Conservation (phyloP, 2,888 invertebrate species). For the Polyommatus iphigenia region DNA sequence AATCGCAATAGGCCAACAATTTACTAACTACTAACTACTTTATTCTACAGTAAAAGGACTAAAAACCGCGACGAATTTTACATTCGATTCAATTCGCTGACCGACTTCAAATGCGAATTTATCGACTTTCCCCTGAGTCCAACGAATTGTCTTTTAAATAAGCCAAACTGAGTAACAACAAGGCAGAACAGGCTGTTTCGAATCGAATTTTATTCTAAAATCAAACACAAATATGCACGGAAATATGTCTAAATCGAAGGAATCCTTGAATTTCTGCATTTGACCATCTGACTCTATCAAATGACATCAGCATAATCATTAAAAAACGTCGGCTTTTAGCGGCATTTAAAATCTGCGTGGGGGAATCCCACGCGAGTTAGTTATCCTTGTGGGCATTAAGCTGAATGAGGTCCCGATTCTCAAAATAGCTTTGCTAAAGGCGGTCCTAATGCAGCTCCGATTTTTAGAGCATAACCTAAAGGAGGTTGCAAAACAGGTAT, state of each 20-base stretch:
- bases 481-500: neutral
- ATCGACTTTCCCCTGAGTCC: conserved; percentile 2
- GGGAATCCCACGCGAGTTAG: neutral
- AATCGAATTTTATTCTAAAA: neutral
- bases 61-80: neutral
- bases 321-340: neutral
- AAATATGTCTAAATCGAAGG: neutral
- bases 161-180: neutral
- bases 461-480: neutral
- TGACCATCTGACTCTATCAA: neutral
- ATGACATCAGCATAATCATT: neutral
- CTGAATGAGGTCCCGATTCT: neutral
- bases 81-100: conserved; percentile 11
- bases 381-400: neutral
- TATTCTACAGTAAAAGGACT: neutral
- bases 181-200: neutral
- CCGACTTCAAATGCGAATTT: conserved; percentile 9
- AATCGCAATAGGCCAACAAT: neutral
- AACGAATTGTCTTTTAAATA: conserved; percentile 16
- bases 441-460: neutral
- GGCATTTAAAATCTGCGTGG: conserved; percentile 13
- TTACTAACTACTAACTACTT: too few relatives aligned
- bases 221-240: neutral
- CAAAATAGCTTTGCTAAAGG: neutral
- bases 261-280: neutral